These are phyloP conservation scores for Gymnocheta viridis DNA, from an alignment of 2,888 invertebrate species.

Conservation along the genomic window DNA sequence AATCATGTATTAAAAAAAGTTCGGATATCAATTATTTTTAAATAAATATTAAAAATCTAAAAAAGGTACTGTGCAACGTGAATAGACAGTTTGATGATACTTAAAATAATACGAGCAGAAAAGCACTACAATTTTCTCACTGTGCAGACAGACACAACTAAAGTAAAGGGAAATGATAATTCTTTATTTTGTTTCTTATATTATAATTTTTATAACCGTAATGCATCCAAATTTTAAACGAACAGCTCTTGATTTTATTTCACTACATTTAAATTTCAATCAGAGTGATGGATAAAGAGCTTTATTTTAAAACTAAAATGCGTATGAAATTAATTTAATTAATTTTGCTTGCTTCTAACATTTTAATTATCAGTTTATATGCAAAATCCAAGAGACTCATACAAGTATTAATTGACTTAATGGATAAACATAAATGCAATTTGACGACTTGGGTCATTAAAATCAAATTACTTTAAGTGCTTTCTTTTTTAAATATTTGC, in stretches of 20 bases:
- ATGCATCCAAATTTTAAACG: background rate
- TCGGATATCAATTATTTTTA: too few relatives aligned
- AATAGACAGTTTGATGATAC: too few relatives aligned
- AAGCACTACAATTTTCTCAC: too few relatives aligned
- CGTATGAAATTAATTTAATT: constrained; percentile 47
- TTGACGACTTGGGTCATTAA: background rate
- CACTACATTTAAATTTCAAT: background rate
- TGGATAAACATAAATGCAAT: background rate
- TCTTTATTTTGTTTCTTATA: too few relatives aligned
- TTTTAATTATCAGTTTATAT: constrained; percentile 38
- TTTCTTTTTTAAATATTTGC: background rate
- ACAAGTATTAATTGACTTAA: constrained; percentile 6
- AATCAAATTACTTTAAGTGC: background rate
- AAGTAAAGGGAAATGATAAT: too few relatives aligned
- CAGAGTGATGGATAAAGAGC: constrained; percentile 6
- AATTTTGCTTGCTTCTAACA: constrained; percentile 36
- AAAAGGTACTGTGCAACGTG: too few relatives aligned
- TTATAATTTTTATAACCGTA: too few relatives aligned
- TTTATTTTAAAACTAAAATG: constrained; percentile 32
- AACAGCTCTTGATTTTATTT: background rate
- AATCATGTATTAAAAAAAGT: too few relatives aligned
- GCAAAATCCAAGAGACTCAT: constrained; percentile 6
- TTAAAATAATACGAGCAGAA: too few relatives aligned
- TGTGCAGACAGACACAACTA: too few relatives aligned
- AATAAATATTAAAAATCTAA: too few relatives aligned